These are phyloP conservation scores for Papilio machaon DNA, from an alignment of 1,140 invertebrate species.

Conservation along the genomic window DNA sequence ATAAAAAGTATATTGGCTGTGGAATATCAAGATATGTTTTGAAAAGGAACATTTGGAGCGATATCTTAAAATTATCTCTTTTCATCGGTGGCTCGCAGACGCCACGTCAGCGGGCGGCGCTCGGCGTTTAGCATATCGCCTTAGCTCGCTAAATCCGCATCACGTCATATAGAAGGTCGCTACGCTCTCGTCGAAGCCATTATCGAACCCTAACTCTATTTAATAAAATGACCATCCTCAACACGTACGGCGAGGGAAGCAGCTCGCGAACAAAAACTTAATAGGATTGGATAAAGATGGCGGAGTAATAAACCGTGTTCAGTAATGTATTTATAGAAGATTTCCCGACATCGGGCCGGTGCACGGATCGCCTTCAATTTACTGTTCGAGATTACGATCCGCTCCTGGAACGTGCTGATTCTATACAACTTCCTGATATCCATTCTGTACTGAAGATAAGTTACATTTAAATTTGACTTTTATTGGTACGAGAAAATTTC, in stretches of 20 bases:
- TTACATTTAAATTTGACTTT: constrained; percentile 31
- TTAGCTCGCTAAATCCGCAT: constrained; percentile 64
- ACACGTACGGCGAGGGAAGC: constrained; percentile 63
- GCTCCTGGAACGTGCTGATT: constrained; percentile 47
- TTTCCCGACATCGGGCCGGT: constrained; percentile 58
- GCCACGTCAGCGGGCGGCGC: constrained; percentile 69
- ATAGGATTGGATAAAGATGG: constrained; percentile 80
- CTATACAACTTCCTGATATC: constrained; percentile 42
- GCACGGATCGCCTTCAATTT: constrained; percentile 68
- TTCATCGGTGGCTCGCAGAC: constrained; percentile 65
- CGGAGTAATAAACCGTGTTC: constrained; percentile 79
- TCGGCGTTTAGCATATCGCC: constrained; percentile 73
- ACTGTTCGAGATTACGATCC: constrained; percentile 65
- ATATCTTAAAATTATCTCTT: constrained; percentile 76
- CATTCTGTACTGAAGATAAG: constrained; percentile 28
- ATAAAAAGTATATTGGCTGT: constrained; percentile 42
- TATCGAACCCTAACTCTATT: constrained; percentile 78
- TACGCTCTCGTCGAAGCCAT: constrained; percentile 67
- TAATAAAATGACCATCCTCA: constrained; percentile 76
- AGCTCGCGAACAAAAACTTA: constrained; percentile 70
- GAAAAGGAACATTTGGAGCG: constrained; percentile 45
- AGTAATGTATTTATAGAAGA: constrained; percentile 77
- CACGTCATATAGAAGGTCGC: constrained; percentile 66
- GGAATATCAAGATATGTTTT: constrained; percentile 31
- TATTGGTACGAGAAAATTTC: constrained; percentile 28